Evolutionary conservation across 2,888 invertebrate genomes (phyloP).

Genomic region (Ferdinandea cuprea): DNA sequence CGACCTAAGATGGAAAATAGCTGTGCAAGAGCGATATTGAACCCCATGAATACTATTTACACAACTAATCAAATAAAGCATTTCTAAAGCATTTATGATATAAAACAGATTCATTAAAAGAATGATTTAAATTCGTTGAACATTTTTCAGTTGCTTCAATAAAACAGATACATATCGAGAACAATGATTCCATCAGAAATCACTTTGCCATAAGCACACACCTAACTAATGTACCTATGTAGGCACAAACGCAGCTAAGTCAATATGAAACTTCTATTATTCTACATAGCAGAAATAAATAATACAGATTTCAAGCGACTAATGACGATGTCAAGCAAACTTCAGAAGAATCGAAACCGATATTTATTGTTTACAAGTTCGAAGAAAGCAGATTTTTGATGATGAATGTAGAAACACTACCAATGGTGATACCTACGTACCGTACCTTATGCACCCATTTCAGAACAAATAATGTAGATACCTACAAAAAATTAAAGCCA

Average conservation of each 20-base stretch:
- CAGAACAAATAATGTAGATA: too few relatives aligned
- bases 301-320: constrained; percentile 42
- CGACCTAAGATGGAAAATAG: background rate
- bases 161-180: constrained; percentile 11
- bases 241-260: constrained; percentile 44
- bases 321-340: constrained; percentile 25
- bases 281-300: constrained; percentile 24
- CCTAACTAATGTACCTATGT: background rate
- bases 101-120: constrained; percentile 11
- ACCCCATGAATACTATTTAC: background rate
- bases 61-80: background rate
- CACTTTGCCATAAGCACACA: constrained; percentile 28
- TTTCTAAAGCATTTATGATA: background rate
- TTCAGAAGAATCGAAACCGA: constrained; percentile 7
- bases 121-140: background rate
- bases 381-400: constrained; percentile 44
- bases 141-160: constrained; percentile 9
- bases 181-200: constrained; percentile 53
- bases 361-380: constrained; percentile 2
- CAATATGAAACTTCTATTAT: constrained; percentile 30
- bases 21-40: background rate
- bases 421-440: background rate
- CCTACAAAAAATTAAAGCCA: constrained; percentile 39
- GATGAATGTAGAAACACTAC: too few relatives aligned
- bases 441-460: background rate